Evolutionary conservation across 1,140 invertebrate species (phyloP).

Genomic region (Cydia splendana): DNA sequence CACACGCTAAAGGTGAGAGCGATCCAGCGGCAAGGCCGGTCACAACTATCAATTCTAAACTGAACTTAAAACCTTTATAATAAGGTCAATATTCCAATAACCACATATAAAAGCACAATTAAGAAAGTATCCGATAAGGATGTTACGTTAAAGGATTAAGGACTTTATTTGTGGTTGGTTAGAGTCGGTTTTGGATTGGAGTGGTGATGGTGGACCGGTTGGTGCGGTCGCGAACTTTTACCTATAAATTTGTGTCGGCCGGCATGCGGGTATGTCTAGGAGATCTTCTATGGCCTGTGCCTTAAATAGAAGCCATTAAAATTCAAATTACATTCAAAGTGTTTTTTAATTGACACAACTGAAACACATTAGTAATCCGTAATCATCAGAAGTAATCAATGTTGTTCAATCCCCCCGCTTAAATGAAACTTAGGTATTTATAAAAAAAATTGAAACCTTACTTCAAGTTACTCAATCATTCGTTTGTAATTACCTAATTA

Average conservation of each 20-base stretch:
- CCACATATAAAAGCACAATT: slow-evolving; percentile 62
- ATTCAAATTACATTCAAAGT: slow-evolving; percentile 2
- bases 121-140: slow-evolving; percentile 78
- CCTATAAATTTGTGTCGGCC: slow-evolving; percentile 78
- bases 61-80: slow-evolving; percentile 48
- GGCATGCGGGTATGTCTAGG: slow-evolving; percentile 53
- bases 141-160: slow-evolving; percentile 48
- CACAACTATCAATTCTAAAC: slow-evolving; percentile 54
- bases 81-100: slow-evolving; percentile 65
- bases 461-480: no score
- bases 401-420: no score
- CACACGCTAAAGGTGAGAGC: slow-evolving; percentile 78
- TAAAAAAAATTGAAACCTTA: background rate
- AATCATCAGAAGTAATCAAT: no score
- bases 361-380: no score
- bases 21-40: slow-evolving; percentile 75
- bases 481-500: no score
- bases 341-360: no score
- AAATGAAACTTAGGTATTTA: no score
- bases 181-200: slow-evolving; percentile 51
- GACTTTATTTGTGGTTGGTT: slow-evolving; percentile 51
- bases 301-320: slow-evolving; percentile 35
- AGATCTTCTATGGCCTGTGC: slow-evolving; percentile 46
- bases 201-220: slow-evolving; percentile 55
- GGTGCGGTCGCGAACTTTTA: slow-evolving; percentile 77